Percentiles rank a stretch among this genome's conserved stretches.
Evolutionary conservation across 2,113 vertebrate genomes (phyloP).

Genomic region (Pollimyrus isidori): DNA sequence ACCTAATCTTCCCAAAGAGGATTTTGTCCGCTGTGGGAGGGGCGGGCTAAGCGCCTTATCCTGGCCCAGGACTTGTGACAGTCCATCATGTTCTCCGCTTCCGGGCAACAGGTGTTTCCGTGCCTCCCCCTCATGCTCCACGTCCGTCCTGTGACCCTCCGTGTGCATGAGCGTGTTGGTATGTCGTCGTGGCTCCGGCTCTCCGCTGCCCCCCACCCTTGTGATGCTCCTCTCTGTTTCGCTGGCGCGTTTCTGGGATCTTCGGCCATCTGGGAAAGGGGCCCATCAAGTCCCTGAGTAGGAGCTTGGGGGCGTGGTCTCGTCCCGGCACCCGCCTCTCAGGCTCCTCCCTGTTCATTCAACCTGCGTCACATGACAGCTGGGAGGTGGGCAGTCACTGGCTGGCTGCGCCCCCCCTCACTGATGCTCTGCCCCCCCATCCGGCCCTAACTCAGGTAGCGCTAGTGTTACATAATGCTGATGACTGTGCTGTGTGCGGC

Average conservation of each 20-base stretch:
- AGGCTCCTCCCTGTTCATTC: neutral
- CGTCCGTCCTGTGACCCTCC: neutral
- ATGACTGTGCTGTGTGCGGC: neutral
- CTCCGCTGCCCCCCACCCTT: neutral
- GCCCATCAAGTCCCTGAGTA: slow-evolving; percentile 1
- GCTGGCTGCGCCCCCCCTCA: neutral
- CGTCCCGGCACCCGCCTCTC: neutral
- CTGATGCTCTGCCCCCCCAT: neutral
- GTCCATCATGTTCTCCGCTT: neutral
- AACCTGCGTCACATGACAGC: neutral
- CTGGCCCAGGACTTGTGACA: neutral
- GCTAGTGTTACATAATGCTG: neutral
- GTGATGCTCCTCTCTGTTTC: neutral
- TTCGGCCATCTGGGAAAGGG: slow-evolving; percentile 9
- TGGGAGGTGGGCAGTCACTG: neutral
- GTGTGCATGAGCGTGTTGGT: neutral
- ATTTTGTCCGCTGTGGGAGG: slow-evolving; percentile 24
- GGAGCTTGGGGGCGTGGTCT: neutral
- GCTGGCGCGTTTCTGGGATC: neutral
- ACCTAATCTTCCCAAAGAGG: slow-evolving; percentile 37
- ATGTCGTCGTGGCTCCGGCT: neutral
- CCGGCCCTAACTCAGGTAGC: neutral
- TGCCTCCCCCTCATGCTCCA: neutral
- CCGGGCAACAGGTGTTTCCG: neutral
- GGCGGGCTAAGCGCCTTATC: slow-evolving; percentile 14